phyloP scores from a whole-genome alignment of 2,113 vertebrate species.

The Callopanchax toddi region DNA sequence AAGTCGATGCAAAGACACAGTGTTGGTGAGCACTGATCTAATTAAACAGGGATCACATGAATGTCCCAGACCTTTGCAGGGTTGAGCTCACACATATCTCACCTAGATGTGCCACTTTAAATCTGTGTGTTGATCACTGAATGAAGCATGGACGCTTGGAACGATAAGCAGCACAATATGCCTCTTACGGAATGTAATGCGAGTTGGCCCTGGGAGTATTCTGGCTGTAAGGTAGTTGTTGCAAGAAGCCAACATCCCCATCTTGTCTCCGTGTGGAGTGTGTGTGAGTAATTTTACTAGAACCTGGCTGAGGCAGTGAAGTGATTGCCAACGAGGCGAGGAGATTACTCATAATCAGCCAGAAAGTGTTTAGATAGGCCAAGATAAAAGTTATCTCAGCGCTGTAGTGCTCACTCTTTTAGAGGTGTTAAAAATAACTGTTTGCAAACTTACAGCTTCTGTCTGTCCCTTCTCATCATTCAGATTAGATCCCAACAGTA shows the following conservation, averaged over 20 bases:
- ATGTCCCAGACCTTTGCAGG: constrained; percentile 25
- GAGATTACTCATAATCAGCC: constrained; percentile 3
- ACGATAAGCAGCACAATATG: constrained; percentile 14
- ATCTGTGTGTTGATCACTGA: constrained; percentile 39
- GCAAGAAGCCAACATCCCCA: neutral
- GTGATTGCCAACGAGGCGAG: neutral
- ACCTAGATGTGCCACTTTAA: constrained; percentile 34
- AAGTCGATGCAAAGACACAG: neutral
- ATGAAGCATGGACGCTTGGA: constrained; percentile 18
- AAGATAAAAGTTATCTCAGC: neutral
- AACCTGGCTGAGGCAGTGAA: constrained; percentile 4
- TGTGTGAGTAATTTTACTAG: constrained; percentile 7
- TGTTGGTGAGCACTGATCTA: constrained; percentile 3
- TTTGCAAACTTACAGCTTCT: neutral
- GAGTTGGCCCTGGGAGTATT: neutral
- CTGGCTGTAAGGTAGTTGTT: constrained; percentile 6
- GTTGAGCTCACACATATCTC: constrained; percentile 35
- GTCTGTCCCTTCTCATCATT: neutral
- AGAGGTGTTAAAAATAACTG: neutral
- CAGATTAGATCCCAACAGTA: neutral
- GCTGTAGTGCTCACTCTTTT: neutral
- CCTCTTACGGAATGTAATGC: neutral
- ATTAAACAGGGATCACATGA: constrained; percentile 12
- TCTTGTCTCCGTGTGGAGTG: neutral
- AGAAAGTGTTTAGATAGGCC: neutral